Evolutionary conservation across 2,113 vertebrate species (phyloP).

Genomic region (Dicaeum eximium): DNA sequence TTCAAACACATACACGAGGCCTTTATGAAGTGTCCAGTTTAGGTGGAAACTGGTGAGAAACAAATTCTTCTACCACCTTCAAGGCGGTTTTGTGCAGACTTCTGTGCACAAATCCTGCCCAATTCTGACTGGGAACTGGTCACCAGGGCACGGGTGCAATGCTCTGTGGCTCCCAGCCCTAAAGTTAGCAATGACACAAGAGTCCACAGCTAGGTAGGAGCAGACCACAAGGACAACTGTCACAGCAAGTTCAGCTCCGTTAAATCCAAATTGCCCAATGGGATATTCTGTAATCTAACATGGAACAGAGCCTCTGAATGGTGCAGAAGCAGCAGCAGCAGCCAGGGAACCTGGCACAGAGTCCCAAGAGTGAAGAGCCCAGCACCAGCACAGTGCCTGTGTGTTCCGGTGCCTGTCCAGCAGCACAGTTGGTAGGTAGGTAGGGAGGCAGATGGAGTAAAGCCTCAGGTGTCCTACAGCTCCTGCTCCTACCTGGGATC

Average conservation of each 20-base stretch:
- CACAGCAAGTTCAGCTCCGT: not conserved
- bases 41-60: not conserved
- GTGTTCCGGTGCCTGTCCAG: fast-evolving
- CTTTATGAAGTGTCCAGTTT: not conserved
- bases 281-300: not conserved
- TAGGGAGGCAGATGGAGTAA: not conserved
- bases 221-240: not conserved
- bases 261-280: not conserved
- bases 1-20: not conserved
- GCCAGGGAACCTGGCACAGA: fast-evolving
- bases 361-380: not conserved
- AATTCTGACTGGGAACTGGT: not conserved
- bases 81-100: not conserved
- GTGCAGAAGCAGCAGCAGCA: not conserved
- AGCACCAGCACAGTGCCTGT: fast-evolving
- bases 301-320: not conserved
- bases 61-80: not conserved
- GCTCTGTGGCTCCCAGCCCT: not conserved
- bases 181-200: not conserved
- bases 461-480: not conserved
- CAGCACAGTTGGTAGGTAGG: not conserved
- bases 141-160: not conserved
- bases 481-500: not conserved
- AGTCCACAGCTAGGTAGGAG: not conserved
- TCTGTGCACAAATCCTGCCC: not conserved